Conservation (phyloP, 2,113 vertebrate species). For the Pitta sordida region DNA sequence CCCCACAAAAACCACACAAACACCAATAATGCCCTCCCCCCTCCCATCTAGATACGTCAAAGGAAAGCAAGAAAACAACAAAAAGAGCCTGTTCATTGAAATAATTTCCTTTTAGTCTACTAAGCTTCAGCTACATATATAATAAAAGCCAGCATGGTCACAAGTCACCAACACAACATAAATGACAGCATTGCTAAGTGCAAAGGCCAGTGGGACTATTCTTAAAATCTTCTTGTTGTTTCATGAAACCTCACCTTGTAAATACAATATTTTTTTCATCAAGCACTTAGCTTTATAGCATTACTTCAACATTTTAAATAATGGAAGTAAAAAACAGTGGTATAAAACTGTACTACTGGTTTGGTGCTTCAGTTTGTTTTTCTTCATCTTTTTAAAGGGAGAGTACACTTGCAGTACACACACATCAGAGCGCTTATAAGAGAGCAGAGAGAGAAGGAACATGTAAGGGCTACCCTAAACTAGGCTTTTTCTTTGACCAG, state of each 20-base stretch:
- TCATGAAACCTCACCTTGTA: neutral
- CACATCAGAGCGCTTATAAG: neutral
- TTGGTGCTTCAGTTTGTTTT: neutral
- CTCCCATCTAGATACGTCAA: neutral
- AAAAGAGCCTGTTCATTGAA: neutral
- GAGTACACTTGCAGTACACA: neutral
- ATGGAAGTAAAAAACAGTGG: neutral
- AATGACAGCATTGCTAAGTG: neutral
- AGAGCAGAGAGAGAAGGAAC: neutral
- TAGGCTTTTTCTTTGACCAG: neutral
- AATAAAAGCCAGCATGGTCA: neutral
- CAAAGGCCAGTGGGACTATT: neutral
- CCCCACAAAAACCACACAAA: too few species aligned
- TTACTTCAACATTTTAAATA: neutral
- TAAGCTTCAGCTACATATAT: neutral
- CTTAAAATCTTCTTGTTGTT: neutral
- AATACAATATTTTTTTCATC: neutral
- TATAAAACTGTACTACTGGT: neutral
- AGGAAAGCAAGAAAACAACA: neutral
- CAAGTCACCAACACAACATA: neutral
- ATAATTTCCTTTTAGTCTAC: neutral
- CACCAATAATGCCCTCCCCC: too few species aligned
- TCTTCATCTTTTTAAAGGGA: neutral
- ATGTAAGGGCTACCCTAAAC: neutral
- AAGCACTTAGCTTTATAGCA: neutral